These are phyloP conservation scores for Polietes domitor DNA, from an alignment of 2,888 invertebrate species.

Conservation along the genomic window DNA sequence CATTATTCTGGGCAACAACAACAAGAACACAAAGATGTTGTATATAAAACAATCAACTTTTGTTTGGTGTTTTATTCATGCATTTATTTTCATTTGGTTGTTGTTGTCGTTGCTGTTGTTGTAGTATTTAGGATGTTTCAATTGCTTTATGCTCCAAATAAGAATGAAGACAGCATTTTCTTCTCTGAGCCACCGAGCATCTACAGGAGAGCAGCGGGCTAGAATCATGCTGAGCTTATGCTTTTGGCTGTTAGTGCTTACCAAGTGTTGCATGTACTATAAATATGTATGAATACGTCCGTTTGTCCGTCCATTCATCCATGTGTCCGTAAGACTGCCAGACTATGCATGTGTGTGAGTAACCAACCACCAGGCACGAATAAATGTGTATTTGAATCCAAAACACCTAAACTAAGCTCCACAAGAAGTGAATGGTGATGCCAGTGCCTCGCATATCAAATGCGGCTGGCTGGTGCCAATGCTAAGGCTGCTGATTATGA, in stretches of 20 bases:
- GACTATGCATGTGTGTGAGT: background rate
- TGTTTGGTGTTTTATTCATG: slow-evolving; percentile 6
- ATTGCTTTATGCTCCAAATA: slow-evolving; percentile 63
- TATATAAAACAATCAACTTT: slow-evolving; percentile 21
- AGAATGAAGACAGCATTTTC: slow-evolving; percentile 30
- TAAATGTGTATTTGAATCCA: background rate
- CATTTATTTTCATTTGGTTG: slow-evolving; percentile 2
- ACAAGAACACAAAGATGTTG: background rate
- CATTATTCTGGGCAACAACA: background rate
- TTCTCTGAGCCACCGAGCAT: background rate
- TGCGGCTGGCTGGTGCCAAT: background rate
- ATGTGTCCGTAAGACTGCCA: background rate
- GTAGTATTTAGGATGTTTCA: slow-evolving; percentile 49
- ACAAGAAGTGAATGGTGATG: background rate
- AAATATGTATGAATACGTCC: background rate
- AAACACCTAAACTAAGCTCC: slow-evolving; percentile 5
- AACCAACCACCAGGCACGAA: background rate
- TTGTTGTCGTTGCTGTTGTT: background rate
- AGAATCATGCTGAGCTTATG: slow-evolving; percentile 9
- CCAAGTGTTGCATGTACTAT: background rate
- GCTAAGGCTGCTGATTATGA: background rate
- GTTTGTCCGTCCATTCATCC: background rate
- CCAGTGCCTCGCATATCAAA: background rate
- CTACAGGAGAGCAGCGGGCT: background rate
- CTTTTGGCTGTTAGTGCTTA: background rate